Conservation (phyloP, 2,888 invertebrate genomes). For the Oligia fasciuncula region DNA sequence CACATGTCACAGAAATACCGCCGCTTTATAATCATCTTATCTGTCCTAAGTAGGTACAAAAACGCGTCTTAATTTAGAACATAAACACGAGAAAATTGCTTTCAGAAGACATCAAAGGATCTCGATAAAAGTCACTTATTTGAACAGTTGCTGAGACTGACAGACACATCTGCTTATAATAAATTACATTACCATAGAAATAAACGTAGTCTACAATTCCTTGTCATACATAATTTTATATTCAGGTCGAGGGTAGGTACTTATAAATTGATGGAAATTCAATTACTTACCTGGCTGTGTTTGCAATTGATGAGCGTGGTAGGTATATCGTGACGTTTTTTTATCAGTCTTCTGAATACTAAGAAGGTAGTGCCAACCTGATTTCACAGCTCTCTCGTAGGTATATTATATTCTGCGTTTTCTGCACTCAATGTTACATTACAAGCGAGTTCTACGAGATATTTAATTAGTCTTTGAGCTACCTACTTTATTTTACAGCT, state of each 20-base stretch:
- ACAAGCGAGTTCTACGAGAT: neutral
- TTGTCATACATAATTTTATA: slow-evolving; percentile 74
- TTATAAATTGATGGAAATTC: slow-evolving; percentile 66
- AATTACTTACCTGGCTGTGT: slow-evolving; percentile 62
- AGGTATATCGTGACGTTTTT: slow-evolving; percentile 45
- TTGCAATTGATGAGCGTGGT: slow-evolving; percentile 53
- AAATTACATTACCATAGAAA: slow-evolving; percentile 77
- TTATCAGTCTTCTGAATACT: slow-evolving; percentile 50
- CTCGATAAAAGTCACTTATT: slow-evolving; percentile 83
- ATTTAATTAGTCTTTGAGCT: neutral
- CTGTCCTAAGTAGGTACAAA: slow-evolving; percentile 55
- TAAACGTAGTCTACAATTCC: slow-evolving; percentile 72
- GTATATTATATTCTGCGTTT: slow-evolving; percentile 12
- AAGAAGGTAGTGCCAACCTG: slow-evolving; percentile 25
- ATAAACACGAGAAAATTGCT: slow-evolving; percentile 81
- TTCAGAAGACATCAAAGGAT: slow-evolving; percentile 84
- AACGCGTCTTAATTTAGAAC: slow-evolving; percentile 73
- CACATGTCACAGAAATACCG: slow-evolving; percentile 50
- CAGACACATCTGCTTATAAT: slow-evolving; percentile 83
- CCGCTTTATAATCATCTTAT: slow-evolving; percentile 53
- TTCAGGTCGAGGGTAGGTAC: slow-evolving; percentile 62
- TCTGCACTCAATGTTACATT: neutral
- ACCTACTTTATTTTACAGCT: slow-evolving; percentile 4
- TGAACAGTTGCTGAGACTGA: slow-evolving; percentile 76
- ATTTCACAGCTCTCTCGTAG: neutral